phyloP scores from a whole-genome alignment of 2,888 invertebrate species.

The Ectemnius cavifrons region DNA sequence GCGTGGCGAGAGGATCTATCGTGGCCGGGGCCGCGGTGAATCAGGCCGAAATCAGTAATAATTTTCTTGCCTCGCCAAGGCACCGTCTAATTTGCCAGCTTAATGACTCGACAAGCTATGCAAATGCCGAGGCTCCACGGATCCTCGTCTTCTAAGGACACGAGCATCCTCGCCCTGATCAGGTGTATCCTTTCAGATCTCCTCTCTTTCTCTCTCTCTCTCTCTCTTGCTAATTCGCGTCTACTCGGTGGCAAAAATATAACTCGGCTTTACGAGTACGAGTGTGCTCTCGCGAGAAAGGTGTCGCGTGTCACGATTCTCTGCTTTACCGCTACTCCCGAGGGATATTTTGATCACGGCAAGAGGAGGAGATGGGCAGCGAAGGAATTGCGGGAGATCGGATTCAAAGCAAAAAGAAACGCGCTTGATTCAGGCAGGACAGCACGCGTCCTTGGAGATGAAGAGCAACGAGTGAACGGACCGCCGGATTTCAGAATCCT shows the following conservation, averaged over 20 bases:
- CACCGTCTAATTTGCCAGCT: conserved; percentile 51
- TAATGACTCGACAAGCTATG: conserved; percentile 54
- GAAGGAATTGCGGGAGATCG: conserved; percentile 1
- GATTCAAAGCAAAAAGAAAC: conserved; percentile 5
- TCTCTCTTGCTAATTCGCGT: not conserved
- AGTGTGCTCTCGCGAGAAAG: conserved; percentile 7
- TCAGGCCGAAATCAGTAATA: conserved; percentile 36
- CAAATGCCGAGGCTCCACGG: conserved; percentile 34
- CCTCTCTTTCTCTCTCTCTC: no score
- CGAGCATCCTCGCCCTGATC: conserved; percentile 29
- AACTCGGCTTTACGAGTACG: conserved; percentile 13
- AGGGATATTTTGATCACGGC: conserved; percentile 8
- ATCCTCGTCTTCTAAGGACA: conserved; percentile 31
- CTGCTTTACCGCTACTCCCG: conserved; percentile 34
- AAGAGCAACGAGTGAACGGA: conserved; percentile 8
- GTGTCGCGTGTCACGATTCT: conserved; percentile 20
- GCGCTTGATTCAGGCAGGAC: conserved; percentile 10
- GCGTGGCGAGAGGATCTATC: not conserved
- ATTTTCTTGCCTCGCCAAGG: conserved; percentile 15
- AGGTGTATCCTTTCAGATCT: conserved; percentile 22
- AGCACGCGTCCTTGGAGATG: conserved; percentile 17
- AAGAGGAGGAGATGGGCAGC: not conserved
- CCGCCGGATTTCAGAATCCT: not conserved
- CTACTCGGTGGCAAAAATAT: conserved; percentile 41
- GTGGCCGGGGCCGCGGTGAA: conserved; percentile 17